Evolutionary conservation across 2,113 vertebrate genomes (phyloP), one percentile per base, ranked within the genome.

Genomic region (Oriolus oriolus): DNA sequence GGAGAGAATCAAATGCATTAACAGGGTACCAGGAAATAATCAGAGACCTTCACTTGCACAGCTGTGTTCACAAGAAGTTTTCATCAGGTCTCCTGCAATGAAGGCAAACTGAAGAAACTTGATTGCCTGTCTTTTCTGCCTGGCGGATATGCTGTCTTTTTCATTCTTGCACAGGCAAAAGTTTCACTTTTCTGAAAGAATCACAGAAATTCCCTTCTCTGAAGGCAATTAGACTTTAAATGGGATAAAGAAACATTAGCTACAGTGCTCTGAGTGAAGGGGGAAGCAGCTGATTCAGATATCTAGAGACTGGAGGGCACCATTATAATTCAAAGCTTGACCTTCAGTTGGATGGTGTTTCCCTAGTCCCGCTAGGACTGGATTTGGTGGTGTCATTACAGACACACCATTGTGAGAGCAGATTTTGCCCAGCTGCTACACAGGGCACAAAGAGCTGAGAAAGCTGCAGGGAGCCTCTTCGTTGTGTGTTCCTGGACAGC

Each of bases 361-460:
- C 95, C 44, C 53, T 82, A 20, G 74, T 92, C 80, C 83, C 16
- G 9, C 64, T 82, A 81, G 73, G 88, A 13, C 80, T 93, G 88
- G 86, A 59, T 94, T 94, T 90, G 63, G 78, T 93, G 76, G 85
- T 95, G 88, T 95, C 73, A 30, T 84, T 93, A 95, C 90, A 96
- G 94, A 78, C 84, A 8, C 73, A 87, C 73, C 66, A 96, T 96
- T 97, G 92, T 93, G 77, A 92, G 61, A 68, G 83, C 95, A 97
- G 92, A 97, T 96, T 96, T 94, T 91, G 95, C 92, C 94, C 95
- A 95, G 93, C 96, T 96, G 96, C 96, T 95, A 39, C 82, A 50
- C 0, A n/a, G 59, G 90, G 64, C 90, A 90, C 85, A 96, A 96
- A 96, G 83, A 86, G 83, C 92, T 93, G 83, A 88, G 90, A 95